Evolutionary conservation across 2,797 vertebrate genomes (phyloP).

Genomic region (Fringilla coelebs): DNA sequence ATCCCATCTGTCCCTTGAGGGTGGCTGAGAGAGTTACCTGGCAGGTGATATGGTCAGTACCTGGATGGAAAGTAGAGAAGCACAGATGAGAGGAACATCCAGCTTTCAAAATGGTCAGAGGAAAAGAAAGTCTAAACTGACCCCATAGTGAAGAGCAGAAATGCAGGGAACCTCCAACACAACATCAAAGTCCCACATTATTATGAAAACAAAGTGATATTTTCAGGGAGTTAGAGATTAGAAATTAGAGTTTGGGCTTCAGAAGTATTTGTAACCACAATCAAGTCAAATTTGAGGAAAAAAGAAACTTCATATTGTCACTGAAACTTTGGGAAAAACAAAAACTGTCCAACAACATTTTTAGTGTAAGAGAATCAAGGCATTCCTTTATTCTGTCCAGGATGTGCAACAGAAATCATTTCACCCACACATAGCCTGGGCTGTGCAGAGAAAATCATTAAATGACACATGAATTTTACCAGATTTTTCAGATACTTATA

Average conservation of each 20-base stretch:
- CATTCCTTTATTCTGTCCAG: background rate
- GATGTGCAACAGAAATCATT: background rate
- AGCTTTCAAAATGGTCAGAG: background rate
- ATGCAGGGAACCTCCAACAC: background rate
- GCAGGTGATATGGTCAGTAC: background rate
- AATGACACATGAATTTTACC: background rate
- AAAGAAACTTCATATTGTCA: background rate
- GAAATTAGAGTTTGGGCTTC: background rate
- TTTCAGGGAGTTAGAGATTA: background rate
- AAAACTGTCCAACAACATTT: background rate
- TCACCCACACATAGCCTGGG: background rate
- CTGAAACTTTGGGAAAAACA: fast-evolving
- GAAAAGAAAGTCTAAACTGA: background rate
- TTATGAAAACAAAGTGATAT: background rate
- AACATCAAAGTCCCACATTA: background rate
- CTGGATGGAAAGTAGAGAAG: background rate
- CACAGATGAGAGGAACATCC: background rate
- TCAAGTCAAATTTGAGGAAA: background rate
- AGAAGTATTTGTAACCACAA: background rate
- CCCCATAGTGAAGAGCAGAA: background rate
- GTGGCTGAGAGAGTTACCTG: background rate
- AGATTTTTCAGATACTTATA: background rate
- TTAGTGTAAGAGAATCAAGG: background rate
- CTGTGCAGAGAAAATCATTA: background rate
- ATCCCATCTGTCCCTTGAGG: background rate